phyloP scores from a whole-genome alignment of 2,113 vertebrate species.

The Ciconia boyciana region DNA sequence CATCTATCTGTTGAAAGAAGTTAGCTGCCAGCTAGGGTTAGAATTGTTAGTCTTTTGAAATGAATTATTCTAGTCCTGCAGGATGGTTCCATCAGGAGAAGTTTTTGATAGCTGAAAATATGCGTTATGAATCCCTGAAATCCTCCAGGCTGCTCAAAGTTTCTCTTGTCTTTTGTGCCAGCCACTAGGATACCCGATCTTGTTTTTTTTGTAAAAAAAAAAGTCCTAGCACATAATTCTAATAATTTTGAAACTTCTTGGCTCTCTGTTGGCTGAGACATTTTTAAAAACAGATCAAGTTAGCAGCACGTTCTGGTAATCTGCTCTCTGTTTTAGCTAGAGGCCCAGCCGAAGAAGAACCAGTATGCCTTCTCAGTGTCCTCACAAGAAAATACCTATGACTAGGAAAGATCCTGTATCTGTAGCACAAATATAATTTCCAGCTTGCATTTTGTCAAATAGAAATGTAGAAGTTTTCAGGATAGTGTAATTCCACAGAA shows the following conservation, averaged over 20 bases:
- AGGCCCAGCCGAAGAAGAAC: background rate
- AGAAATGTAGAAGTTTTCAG: background rate
- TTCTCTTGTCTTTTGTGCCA: background rate
- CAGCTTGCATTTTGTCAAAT: background rate
- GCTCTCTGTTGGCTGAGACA: background rate
- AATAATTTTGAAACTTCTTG: background rate
- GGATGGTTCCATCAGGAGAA: background rate
- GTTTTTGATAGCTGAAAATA: background rate
- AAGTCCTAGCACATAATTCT: background rate
- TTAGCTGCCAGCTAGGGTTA: background rate
- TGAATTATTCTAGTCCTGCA: background rate
- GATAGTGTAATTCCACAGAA: background rate
- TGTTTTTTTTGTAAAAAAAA: background rate
- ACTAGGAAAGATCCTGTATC: background rate
- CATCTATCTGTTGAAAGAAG: background rate
- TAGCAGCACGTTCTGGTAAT: background rate
- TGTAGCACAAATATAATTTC: background rate
- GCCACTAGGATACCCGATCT: background rate
- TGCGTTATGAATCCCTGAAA: background rate
- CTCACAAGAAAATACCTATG: background rate
- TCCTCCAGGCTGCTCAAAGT: background rate
- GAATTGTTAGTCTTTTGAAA: background rate
- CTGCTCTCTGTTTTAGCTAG: background rate
- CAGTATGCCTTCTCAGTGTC: background rate
- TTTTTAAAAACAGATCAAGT: background rate